phyloP scores from a whole-genome alignment of 2,888 invertebrate species.

The Chrysotoxum bicinctum region DNA sequence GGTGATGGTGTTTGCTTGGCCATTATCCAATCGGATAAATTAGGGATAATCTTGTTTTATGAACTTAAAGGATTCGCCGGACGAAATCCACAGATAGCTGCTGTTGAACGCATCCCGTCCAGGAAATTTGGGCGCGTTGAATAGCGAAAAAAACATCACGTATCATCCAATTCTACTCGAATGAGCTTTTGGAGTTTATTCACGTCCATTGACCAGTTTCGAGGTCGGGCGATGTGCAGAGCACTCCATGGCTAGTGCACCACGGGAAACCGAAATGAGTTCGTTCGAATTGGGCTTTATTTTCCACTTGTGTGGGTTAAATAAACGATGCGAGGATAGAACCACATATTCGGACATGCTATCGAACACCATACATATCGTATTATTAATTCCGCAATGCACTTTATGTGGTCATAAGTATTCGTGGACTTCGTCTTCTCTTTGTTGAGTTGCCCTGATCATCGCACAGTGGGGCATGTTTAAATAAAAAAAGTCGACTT shows the following conservation, averaged over 20 bases:
- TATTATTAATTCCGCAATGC: slow-evolving; percentile 63
- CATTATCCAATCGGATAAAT: slow-evolving; percentile 71
- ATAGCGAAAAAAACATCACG: slow-evolving; percentile 46
- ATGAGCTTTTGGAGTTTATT: slow-evolving; percentile 64
- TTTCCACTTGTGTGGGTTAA: slow-evolving; percentile 59
- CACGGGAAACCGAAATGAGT: slow-evolving; percentile 10
- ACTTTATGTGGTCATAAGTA: slow-evolving; percentile 44
- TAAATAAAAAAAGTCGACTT: not conserved
- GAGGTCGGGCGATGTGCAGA: slow-evolving; percentile 13
- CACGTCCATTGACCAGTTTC: slow-evolving; percentile 60
- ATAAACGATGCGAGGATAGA: slow-evolving; percentile 40
- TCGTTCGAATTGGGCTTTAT: slow-evolving; percentile 17
- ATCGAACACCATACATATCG: slow-evolving; percentile 55
- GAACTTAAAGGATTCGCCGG: slow-evolving; percentile 62
- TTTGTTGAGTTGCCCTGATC: not conserved
- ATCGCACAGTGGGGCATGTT: not conserved
- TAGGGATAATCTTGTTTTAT: slow-evolving; percentile 70
- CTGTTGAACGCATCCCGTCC: slow-evolving; percentile 6
- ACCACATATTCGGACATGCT: slow-evolving; percentile 40
- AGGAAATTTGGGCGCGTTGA: not conserved
- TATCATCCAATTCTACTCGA: slow-evolving; percentile 60
- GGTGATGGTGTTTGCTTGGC: slow-evolving; percentile 64
- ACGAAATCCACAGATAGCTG: slow-evolving; percentile 10
- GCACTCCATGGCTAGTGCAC: slow-evolving; percentile 1
- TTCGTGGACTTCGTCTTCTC: not conserved